Evolutionary conservation across 2,113 vertebrate genomes (phyloP), one percentile per base, ranked within the genome.

Genomic region (Athene noctua): DNA sequence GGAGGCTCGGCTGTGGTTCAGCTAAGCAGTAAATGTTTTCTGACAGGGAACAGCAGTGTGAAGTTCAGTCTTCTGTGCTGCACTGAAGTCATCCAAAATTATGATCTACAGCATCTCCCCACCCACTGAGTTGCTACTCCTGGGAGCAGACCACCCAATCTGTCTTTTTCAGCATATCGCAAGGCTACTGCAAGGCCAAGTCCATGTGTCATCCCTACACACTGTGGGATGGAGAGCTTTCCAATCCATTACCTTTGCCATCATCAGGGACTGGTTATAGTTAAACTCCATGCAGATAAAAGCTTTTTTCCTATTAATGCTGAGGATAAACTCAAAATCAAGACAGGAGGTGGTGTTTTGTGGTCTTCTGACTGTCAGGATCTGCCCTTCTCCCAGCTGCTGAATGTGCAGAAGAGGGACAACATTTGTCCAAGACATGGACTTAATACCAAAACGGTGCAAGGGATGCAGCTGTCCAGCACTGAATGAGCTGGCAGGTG

Each of bases 41-140:
- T 96, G 95, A 95, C 96, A 91, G 55, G 61, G 65, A 96, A 87
- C 83, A 96, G 77, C 94, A 93, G 82, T 67, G 63, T 90, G 88
- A 94, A 91, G 72, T 92, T 96, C 36, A 79, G 77, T 87, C 72
- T 86, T 87, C 93, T 88, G 79, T 23, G 29, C 66, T 77, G 62
- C 0, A 2, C 40, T 85, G 86, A 92, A 86, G 55, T 88, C 4
- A 72, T 95, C 80, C 94, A 92, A 94, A 96, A 79, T 92, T 47
- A 89, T 75, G 88, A 81, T 84, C 72, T 84, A 42, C 72, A 36
- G 61, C 67, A 59, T 38, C 34, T 96, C 75, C 67, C 79, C 88
- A 75, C 92, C 90, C 94, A 90, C 75, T 0, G 21, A 80, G 59
- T 15, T 55, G 67, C 65, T 88, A 3, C 52, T 88, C 88, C 62